A percentile compares a stretch with the other conserved stretches of the same genome.
Conservation (phyloP, 2,888 invertebrate genomes). For the Gymnosoma rotundatum region DNA sequence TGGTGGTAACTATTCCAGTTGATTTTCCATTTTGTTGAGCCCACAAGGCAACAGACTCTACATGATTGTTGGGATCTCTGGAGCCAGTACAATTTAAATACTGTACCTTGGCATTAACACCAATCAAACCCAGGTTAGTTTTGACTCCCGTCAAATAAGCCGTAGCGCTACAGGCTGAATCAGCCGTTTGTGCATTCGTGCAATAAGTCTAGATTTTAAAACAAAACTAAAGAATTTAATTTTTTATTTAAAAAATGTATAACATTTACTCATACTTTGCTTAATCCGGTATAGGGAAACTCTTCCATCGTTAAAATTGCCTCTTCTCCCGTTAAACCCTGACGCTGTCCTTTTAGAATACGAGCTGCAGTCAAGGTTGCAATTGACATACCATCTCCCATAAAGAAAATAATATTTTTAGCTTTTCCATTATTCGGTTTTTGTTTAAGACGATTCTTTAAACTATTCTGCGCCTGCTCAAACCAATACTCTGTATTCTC, state of each 20-base stretch:
- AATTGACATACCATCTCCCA: slow-evolving; percentile 88
- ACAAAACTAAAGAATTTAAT: background rate
- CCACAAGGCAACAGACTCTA: slow-evolving; percentile 87
- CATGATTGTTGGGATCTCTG: slow-evolving; percentile 84
- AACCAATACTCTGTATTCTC: slow-evolving; percentile 73
- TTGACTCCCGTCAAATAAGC: slow-evolving; percentile 86
- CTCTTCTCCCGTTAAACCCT: slow-evolving; percentile 85
- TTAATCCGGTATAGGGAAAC: slow-evolving; percentile 85
- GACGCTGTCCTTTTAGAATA: slow-evolving; percentile 86
- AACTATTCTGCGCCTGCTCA: slow-evolving; percentile 72
- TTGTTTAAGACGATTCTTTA: slow-evolving; percentile 70
- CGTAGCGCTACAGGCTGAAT: slow-evolving; percentile 86
- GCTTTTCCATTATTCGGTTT: slow-evolving; percentile 71
- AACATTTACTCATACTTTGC: slow-evolving; percentile 83
- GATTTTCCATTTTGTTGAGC: slow-evolving; percentile 86
- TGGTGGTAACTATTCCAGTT: slow-evolving; percentile 88
- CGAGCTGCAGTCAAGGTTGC: slow-evolving; percentile 87
- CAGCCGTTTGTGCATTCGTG: slow-evolving; percentile 87
- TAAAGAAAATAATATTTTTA: slow-evolving; percentile 77
- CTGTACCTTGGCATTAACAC: slow-evolving; percentile 86
- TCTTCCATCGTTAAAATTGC: slow-evolving; percentile 84
- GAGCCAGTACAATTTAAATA: slow-evolving; percentile 86
- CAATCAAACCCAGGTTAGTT: slow-evolving; percentile 86
- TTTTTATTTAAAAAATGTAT: background rate
- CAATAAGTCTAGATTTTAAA: slow-evolving; percentile 83